Evolutionary conservation across 2,113 vertebrate species (phyloP).

Genomic region (Oncorhynchus clarkii): DNA sequence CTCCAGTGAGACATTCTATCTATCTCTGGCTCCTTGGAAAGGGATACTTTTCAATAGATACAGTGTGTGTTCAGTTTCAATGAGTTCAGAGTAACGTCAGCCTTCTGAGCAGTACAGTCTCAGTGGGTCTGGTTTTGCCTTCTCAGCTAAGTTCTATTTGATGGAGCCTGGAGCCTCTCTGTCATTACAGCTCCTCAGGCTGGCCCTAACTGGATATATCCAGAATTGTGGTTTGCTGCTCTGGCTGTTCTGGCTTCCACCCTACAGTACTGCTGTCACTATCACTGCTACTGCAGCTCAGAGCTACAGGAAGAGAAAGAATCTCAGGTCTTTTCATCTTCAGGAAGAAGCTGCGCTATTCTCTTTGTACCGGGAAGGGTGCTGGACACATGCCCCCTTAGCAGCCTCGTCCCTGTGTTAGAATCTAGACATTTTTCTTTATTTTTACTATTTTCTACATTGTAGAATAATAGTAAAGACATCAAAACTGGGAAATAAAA

Average conservation of each 20-base stretch:
- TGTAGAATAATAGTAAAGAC: no score
- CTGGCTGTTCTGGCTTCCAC: neutral
- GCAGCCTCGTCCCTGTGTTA: no score
- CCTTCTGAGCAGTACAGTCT: neutral
- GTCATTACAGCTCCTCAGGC: constrained; percentile 28
- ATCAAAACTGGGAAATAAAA: no score
- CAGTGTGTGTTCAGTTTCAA: neutral
- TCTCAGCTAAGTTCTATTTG: constrained; percentile 18
- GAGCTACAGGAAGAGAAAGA: no score
- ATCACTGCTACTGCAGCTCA: neutral
- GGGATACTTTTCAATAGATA: neutral
- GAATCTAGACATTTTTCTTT: no score
- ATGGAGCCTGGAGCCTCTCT: constrained; percentile 19
- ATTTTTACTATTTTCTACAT: no score
- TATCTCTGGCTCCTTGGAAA: neutral
- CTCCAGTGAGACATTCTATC: neutral
- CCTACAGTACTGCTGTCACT: neutral
- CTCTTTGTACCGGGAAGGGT: no score
- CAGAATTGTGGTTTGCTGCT: constrained; percentile 15
- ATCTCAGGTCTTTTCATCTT: no score
- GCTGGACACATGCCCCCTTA: no score
- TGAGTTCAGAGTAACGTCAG: neutral
- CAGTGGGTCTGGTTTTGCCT: constrained; percentile 12
- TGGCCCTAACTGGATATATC: constrained; percentile 9
- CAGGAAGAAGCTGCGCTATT: no score